These are phyloP conservation scores for Rattus rattus DNA, from an alignment of 2,113 vertebrate species.

Conservation along the genomic window DNA sequence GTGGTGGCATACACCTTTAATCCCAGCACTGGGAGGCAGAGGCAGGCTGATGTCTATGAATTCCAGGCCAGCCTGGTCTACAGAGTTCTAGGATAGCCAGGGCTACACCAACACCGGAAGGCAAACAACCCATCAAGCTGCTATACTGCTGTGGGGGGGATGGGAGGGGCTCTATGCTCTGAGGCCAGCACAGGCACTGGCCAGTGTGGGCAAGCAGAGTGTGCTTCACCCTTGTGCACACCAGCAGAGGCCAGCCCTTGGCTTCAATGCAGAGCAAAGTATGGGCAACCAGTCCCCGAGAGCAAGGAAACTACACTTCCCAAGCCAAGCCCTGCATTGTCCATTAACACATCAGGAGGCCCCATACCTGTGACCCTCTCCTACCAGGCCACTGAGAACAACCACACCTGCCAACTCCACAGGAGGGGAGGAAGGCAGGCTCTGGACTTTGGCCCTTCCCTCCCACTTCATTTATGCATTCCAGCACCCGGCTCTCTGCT, in stretches of 20 bases:
- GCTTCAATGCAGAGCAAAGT: neutral
- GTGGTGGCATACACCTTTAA: neutral
- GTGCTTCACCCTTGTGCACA: neutral
- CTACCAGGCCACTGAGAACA: neutral
- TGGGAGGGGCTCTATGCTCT: neutral
- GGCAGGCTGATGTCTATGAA: neutral
- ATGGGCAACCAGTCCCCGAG: neutral
- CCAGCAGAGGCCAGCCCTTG: neutral
- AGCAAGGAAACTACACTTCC: neutral
- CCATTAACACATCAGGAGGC: neutral
- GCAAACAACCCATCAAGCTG: neutral
- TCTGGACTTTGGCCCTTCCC: slow-evolving; percentile 67
- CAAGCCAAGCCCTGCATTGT: neutral
- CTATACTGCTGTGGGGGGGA: too few species aligned
- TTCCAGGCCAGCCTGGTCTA: neutral
- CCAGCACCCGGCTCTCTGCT: slow-evolving; percentile 9
- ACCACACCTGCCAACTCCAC: neutral
- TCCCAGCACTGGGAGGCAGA: neutral
- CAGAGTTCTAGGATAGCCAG: neutral
- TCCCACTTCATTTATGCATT: slow-evolving; percentile 42
- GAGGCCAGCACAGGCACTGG: neutral
- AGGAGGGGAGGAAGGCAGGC: neutral
- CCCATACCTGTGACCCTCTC: neutral
- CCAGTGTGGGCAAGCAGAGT: neutral
- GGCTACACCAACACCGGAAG: neutral